phyloP scores from a whole-genome alignment of 2,113 vertebrate species.

The Nicator chloris region DNA sequence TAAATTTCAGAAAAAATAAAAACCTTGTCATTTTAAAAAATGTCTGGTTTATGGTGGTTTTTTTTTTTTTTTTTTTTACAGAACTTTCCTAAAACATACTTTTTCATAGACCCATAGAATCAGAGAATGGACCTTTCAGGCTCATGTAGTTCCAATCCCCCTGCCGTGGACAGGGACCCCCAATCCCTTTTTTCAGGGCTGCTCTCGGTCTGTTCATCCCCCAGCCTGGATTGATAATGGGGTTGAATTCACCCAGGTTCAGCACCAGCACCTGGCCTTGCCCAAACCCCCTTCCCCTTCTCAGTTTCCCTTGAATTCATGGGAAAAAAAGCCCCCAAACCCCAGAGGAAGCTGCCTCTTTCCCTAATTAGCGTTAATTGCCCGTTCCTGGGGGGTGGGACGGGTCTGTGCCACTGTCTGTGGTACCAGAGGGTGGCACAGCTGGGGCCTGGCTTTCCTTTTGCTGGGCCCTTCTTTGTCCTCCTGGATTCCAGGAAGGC shows the following conservation, averaged over 20 bases:
- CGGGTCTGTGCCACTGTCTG: not conserved
- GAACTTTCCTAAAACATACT: not conserved
- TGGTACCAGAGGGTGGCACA: not conserved
- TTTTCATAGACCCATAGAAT: not conserved
- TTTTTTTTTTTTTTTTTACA: not conserved
- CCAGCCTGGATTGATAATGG: not conserved
- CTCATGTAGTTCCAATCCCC: not conserved
- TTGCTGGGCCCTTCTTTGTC: not conserved
- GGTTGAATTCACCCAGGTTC: too few relatives aligned
- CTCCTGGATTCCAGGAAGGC: not conserved
- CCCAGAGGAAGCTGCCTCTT: not conserved
- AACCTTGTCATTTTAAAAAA: not conserved
- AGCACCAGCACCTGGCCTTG: not conserved
- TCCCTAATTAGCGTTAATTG: not conserved
- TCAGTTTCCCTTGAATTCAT: not conserved
- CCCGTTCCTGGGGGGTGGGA: rapidly evolving
- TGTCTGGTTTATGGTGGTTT: not conserved
- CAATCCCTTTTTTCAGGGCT: not conserved
- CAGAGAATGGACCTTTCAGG: not conserved
- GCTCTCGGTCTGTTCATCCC: not conserved
- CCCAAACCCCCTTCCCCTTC: not conserved
- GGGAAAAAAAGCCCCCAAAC: rapidly evolving
- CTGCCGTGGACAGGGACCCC: not conserved
- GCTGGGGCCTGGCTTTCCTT: not conserved
- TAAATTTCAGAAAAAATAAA: not conserved